A percentile compares a stretch with the other conserved stretches of the same genome.
These are phyloP conservation scores for Bucco capensis DNA, from an alignment of 2,113 vertebrate species.

Conservation along the genomic window DNA sequence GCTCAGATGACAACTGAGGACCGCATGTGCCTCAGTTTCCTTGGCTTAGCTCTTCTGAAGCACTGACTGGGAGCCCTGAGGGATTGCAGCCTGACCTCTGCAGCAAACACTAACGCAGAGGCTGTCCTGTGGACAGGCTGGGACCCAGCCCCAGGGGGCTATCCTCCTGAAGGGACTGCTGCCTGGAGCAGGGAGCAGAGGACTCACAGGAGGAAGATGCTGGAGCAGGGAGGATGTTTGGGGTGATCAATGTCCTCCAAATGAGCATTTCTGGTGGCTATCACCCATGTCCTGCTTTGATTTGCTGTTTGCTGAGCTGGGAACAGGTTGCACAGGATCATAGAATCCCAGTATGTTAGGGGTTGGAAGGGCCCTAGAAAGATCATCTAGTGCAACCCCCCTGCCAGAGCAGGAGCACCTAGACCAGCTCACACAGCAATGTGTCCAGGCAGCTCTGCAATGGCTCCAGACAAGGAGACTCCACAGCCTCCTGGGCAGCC, in stretches of 20 bases:
- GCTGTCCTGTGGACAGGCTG: neutral
- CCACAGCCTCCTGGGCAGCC: too few species aligned
- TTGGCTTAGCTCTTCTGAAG: neutral
- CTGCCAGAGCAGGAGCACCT: too few species aligned
- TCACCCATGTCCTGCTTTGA: neutral
- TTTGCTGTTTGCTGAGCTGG: neutral
- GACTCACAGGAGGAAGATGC: neutral
- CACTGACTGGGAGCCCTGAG: neutral
- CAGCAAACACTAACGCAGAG: neutral
- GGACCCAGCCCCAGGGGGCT: fast-evolving
- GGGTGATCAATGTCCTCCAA: neutral
- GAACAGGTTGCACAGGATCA: neutral
- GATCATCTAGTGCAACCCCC: too few species aligned
- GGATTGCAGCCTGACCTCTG: neutral
- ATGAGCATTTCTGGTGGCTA: neutral
- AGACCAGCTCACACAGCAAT: too few species aligned
- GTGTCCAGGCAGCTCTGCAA: too few species aligned
- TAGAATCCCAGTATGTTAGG: too few species aligned
- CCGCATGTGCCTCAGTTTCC: neutral
- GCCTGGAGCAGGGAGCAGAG: neutral
- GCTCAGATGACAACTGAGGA: neutral
- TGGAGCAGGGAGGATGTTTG: neutral
- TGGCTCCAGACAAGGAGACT: too few species aligned
- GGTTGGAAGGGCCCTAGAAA: too few species aligned
- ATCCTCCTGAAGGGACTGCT: neutral